Conservation (phyloP, 2,797 vertebrate genomes). For the Gallinago stenura region DNA sequence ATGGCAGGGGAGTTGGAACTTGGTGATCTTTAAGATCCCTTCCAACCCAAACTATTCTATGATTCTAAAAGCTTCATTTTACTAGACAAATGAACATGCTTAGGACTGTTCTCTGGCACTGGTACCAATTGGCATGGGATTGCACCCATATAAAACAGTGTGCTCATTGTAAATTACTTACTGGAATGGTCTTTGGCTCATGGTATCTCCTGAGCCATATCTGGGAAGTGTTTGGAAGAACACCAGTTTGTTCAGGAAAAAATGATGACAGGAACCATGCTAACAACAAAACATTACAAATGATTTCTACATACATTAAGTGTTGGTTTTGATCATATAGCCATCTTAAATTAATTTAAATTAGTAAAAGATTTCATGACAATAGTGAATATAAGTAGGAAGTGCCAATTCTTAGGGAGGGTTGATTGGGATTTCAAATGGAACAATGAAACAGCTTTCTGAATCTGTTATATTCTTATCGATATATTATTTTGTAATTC, state of each 20-base stretch:
- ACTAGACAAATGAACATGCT: background rate
- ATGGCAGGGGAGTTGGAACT: too few relatives aligned
- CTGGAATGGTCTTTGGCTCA: background rate
- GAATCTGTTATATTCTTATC: background rate
- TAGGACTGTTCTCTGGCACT: background rate
- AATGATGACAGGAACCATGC: background rate
- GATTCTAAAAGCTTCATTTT: background rate
- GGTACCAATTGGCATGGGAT: background rate
- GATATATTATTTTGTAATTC: background rate
- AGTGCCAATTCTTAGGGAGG: fast-evolving
- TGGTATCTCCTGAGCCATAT: background rate
- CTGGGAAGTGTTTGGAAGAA: background rate
- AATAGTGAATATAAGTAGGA: background rate
- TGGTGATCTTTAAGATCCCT: too few relatives aligned
- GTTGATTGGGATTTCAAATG: background rate
- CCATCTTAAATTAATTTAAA: background rate
- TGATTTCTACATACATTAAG: background rate
- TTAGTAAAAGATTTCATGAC: background rate
- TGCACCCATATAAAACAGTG: background rate
- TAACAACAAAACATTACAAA: background rate
- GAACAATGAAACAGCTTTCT: background rate
- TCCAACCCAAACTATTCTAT: too few relatives aligned
- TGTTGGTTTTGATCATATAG: background rate
- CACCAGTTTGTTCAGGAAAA: background rate
- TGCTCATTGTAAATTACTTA: background rate